phyloP scores from a whole-genome alignment of 2,888 invertebrate species.

The Drosophila kambysellisi region DNA sequence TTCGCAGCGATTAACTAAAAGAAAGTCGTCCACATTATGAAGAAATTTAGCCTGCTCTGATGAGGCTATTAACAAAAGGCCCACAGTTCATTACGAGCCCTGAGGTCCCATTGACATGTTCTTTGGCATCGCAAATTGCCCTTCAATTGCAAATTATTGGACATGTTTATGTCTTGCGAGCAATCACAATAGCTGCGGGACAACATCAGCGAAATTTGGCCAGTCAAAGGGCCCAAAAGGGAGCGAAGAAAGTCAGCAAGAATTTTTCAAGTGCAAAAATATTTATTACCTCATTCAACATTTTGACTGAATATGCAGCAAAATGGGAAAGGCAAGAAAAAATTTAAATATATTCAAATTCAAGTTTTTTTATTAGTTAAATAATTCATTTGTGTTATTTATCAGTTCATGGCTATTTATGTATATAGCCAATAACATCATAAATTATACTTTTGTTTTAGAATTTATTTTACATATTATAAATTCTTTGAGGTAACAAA shows the following conservation, averaged over 20 bases:
- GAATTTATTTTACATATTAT: background rate
- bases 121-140: conserved; percentile 61
- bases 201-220: conserved; percentile 45
- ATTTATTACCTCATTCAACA: background rate
- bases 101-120: conserved; percentile 68
- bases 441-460: too few species aligned
- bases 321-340: too few species aligned
- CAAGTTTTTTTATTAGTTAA: background rate
- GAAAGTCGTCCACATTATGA: conserved; percentile 71
- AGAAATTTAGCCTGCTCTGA: conserved; percentile 65
- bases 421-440: background rate
- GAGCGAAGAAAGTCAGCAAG: conserved; percentile 2
- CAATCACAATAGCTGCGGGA: conserved; percentile 73
- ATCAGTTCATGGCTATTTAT: background rate
- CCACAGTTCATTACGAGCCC: conserved; percentile 64
- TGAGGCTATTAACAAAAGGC: conserved; percentile 34
- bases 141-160: conserved; percentile 59
- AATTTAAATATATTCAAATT: too few species aligned
- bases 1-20: conserved; percentile 35
- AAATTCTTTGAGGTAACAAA: background rate
- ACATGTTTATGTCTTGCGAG: conserved; percentile 75
- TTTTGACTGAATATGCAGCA: background rate
- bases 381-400: background rate
- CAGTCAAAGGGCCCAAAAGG: conserved; percentile 1
- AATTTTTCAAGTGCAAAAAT: background rate